These are phyloP conservation scores for Allobates femoralis DNA, from an alignment of 2,797 vertebrate species.

Conservation along the genomic window DNA sequence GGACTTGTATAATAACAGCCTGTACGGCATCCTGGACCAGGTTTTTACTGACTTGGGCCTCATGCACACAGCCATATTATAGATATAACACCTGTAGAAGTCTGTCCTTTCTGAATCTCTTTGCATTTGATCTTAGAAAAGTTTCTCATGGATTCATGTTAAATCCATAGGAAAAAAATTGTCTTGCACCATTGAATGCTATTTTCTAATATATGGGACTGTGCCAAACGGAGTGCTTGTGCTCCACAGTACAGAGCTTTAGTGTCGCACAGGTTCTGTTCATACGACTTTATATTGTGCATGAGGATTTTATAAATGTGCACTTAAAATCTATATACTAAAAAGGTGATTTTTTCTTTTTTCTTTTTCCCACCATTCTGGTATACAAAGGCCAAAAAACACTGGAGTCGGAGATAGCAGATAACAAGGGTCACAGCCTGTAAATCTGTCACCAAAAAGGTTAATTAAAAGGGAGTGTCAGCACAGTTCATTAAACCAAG, in stretches of 20 bases:
- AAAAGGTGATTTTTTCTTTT: too few relatives aligned
- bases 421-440: background rate
- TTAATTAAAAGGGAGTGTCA: too few relatives aligned
- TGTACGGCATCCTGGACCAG: constrained; percentile 9
- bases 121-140: background rate
- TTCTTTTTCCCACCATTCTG: background rate
- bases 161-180: background rate
- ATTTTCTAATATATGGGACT: background rate
- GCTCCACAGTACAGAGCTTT: background rate
- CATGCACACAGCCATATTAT: background rate
- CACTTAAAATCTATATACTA: constrained; percentile 33
- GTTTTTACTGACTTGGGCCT: too few relatives aligned
- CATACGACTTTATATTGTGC: background rate
- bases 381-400: constrained; percentile 7
- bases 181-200: background rate
- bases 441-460: background rate
- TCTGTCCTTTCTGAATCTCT: background rate
- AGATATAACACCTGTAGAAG: too few relatives aligned
- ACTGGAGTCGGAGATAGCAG: background rate
- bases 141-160: background rate
- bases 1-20: constrained; percentile 15
- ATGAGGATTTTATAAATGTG: background rate
- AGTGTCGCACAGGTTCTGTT: background rate
- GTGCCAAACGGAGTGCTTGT: background rate
- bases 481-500: too few relatives aligned